These are phyloP conservation scores for Ophthalmolycus amberensis DNA, from an alignment of 2,113 vertebrate genomes.

Conservation along the genomic window DNA sequence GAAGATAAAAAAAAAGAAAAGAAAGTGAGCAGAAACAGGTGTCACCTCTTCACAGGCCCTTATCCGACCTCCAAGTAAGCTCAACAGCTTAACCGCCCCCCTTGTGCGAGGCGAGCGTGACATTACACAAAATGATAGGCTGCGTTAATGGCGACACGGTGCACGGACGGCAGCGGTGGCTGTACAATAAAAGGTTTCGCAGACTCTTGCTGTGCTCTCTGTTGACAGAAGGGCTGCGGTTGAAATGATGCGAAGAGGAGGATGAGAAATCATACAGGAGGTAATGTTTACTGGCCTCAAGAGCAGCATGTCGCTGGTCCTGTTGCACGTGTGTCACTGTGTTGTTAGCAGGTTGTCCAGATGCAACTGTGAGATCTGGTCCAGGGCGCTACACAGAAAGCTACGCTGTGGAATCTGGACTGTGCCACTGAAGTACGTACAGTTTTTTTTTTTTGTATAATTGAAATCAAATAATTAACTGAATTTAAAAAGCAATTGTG, in stretches of 20 bases:
- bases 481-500: background rate
- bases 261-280: constrained; percentile 31
- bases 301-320: background rate
- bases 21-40: constrained; percentile 61
- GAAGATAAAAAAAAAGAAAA: background rate
- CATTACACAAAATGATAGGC: constrained; percentile 58
- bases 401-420: no score
- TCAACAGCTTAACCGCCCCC: constrained; percentile 12
- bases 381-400: background rate
- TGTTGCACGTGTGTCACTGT: background rate
- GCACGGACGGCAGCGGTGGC: constrained; percentile 14
- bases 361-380: background rate
- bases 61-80: constrained; percentile 41
- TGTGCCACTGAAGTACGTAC: no score
- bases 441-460: background rate
- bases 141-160: constrained; percentile 33
- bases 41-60: constrained; percentile 42
- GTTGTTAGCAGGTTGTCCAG: background rate
- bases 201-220: constrained; percentile 44
- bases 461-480: constrained; percentile 5
- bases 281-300: constrained; percentile 18
- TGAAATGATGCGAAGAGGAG: constrained; percentile 50
- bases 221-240: constrained; percentile 30
- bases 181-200: constrained; percentile 60
- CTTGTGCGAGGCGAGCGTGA: constrained; percentile 29